These are phyloP conservation scores for Temnothorax longispinosus DNA, from an alignment of 1,140 invertebrate genomes.

Conservation along the genomic window DNA sequence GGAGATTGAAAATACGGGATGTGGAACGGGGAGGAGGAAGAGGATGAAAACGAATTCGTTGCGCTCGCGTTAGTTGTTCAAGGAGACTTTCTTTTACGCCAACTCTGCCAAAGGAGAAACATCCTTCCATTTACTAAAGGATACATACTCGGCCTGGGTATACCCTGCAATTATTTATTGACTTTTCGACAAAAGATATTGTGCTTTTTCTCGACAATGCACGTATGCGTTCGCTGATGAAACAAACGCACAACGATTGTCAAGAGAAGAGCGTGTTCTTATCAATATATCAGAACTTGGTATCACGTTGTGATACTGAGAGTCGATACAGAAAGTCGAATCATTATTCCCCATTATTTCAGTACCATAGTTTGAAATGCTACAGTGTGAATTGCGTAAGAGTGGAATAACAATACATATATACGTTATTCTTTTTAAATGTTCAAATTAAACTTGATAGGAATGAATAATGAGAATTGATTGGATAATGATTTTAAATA, in stretches of 20 bases:
- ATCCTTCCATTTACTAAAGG: constrained; percentile 20
- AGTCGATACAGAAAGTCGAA: not conserved
- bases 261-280: not conserved
- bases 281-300: not conserved
- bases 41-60: constrained; percentile 41
- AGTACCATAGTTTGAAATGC: not conserved
- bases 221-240: not conserved
- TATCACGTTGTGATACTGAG: not conserved
- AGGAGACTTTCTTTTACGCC: constrained; percentile 32
- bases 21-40: not conserved
- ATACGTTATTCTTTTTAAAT: not conserved
- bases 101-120: constrained; percentile 46
- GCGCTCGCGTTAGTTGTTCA: constrained; percentile 36
- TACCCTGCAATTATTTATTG: constrained; percentile 42
- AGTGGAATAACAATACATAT: not conserved
- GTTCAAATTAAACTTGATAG: not conserved
- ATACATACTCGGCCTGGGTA: not conserved
- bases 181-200: constrained; percentile 28
- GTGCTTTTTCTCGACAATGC: not conserved
- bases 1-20: constrained; percentile 53
- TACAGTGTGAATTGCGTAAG: not conserved
- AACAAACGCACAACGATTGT: constrained; percentile 10
- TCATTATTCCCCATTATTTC: not conserved
- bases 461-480: not conserved
- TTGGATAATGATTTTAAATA: not conserved